Evolutionary conservation across 2,888 invertebrate species (phyloP).

Genomic region (Dryococelus australis): DNA sequence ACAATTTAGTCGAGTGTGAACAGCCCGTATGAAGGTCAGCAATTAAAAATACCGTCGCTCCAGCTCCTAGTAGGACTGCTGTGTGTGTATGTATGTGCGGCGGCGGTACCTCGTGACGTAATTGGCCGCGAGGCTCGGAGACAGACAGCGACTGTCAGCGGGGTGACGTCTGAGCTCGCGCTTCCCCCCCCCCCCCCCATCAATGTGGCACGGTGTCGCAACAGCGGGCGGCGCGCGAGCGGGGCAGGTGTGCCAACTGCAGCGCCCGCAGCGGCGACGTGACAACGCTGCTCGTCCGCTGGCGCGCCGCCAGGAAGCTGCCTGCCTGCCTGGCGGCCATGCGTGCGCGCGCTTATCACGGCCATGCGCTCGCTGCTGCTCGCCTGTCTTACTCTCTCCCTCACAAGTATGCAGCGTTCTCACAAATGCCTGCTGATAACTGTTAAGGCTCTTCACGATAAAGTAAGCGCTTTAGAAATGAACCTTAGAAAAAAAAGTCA

Average conservation of each 20-base stretch:
- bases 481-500: too few species aligned
- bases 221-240: background rate
- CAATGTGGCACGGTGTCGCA: background rate
- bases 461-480: too few species aligned
- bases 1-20: too few species aligned
- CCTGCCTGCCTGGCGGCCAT: background rate
- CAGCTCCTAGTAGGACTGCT: too few species aligned
- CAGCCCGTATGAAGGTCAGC: too few species aligned
- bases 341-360: slow-evolving; percentile 22
- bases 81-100: too few species aligned
- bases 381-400: background rate
- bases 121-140: background rate
- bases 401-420: too few species aligned
- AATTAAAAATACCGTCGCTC: too few species aligned
- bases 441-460: too few species aligned
- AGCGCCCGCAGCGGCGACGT: background rate
- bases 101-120: background rate
- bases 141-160: background rate
- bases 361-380: background rate
- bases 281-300: slow-evolving; percentile 13
- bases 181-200: background rate
- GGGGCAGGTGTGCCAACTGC: slow-evolving; percentile 11
- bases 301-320: slow-evolving; percentile 1
- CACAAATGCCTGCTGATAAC: background rate
- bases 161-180: background rate